A percentile compares a stretch with the other conserved stretches of the same genome.
Conservation (phyloP, 2,113 vertebrate species). For the Cavia aperea region DNA sequence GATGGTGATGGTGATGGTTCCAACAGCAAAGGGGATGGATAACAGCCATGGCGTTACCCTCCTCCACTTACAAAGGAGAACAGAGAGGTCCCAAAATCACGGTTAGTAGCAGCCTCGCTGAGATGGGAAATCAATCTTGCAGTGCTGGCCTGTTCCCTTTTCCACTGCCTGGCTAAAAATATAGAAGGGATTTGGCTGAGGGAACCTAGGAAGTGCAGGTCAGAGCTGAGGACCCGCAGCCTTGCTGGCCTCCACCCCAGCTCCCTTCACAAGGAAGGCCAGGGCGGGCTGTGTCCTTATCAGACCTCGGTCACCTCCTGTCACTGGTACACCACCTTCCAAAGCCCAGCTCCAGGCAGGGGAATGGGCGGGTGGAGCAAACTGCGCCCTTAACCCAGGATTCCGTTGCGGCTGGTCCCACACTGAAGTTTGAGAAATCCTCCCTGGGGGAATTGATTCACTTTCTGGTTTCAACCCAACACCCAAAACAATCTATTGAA, state of each 20-base stretch:
- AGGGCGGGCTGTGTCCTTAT: constrained; percentile 8
- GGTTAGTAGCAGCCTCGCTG: neutral
- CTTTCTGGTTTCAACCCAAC: constrained; percentile 19
- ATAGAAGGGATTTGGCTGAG: constrained; percentile 14
- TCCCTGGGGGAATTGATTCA: neutral
- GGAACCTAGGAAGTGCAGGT: constrained; percentile 1
- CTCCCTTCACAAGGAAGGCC: constrained; percentile 16
- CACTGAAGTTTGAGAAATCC: neutral
- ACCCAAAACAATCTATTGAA: constrained; percentile 17
- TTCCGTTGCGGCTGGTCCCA: neutral
- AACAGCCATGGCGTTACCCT: neutral
- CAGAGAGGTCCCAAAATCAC: neutral
- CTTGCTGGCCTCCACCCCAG: neutral
- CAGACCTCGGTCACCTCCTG: neutral
- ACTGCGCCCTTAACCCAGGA: neutral
- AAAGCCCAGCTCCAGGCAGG: neutral
- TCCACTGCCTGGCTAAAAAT: constrained; percentile 50
- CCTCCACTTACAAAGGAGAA: neutral
- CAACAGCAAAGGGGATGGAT: too few relatives aligned
- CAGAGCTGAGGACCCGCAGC: neutral
- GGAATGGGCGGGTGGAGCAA: neutral
- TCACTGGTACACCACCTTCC: neutral
- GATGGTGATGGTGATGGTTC: neutral
- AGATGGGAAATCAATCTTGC: neutral
- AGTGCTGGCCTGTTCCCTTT: neutral